Conservation (phyloP, 2,797 vertebrate genomes). For the Macropus fuliginosus region DNA sequence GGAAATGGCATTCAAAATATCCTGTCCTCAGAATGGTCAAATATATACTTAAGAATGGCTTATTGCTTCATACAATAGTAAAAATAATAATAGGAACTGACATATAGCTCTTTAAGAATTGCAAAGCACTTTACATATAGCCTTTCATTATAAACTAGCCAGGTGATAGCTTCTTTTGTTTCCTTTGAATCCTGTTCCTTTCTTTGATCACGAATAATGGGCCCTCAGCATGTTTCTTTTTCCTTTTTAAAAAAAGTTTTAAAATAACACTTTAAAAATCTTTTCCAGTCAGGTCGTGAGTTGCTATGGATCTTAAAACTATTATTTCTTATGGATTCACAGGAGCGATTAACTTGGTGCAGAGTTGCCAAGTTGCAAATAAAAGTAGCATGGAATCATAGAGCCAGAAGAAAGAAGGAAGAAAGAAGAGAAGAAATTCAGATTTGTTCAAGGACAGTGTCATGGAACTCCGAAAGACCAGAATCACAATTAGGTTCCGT, state of each 20-base stretch:
- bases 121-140: not conserved
- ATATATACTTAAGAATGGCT: not conserved
- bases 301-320: not conserved
- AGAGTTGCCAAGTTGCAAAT: not conserved
- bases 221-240: rapidly evolving
- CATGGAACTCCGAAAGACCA: rapidly evolving
- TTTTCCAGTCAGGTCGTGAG: not conserved
- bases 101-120: not conserved
- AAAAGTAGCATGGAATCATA: rapidly evolving
- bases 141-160: not conserved
- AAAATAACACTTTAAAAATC: not conserved
- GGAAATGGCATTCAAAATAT: not conserved
- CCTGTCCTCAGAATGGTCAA: not conserved
- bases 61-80: not conserved
- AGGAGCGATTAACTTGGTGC: rapidly evolving
- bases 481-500: rapidly evolving
- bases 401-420: not conserved
- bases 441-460: rapidly evolving
- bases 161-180: not conserved
- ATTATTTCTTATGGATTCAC: not conserved
- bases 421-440: rapidly evolving
- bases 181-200: not conserved
- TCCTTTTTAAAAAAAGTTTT: not conserved
- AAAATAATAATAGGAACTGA: not conserved
- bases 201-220: not conserved